Evolutionary conservation across 2,888 invertebrate species (phyloP).

Genomic region (Tinea pellionella): DNA sequence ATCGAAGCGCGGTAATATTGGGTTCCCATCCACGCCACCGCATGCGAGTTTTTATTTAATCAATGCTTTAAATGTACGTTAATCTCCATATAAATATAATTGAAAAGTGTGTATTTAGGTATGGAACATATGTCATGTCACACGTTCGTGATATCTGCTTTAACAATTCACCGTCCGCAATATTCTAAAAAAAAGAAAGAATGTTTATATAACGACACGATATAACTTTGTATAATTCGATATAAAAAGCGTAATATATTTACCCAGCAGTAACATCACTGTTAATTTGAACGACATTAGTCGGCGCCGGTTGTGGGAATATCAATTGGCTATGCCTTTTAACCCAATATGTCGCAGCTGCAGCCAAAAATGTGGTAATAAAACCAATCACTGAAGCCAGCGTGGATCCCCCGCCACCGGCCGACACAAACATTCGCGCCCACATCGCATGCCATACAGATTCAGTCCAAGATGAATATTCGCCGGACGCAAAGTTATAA

Average conservation of each 20-base stretch:
- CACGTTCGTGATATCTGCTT: constrained; percentile 14
- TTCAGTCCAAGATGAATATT: constrained; percentile 91
- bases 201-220: too few species aligned
- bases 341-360: constrained; percentile 44
- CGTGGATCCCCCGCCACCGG: constrained; percentile 64
- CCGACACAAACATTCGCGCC: constrained; percentile 82
- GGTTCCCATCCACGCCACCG: too few species aligned
- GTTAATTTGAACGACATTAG: constrained; percentile 20
- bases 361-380: constrained; percentile 30
- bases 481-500: constrained; percentile 80
- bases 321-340: constrained; percentile 28
- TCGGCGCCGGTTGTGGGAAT: constrained; percentile 26
- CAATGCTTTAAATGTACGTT: too few species aligned
- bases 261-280: constrained; percentile 37
- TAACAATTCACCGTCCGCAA: constrained; percentile 53
- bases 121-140: not conserved
- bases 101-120: too few species aligned
- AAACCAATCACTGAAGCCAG: constrained; percentile 34
- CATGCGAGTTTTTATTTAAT: too few species aligned
- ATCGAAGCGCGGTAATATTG: too few species aligned
- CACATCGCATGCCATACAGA: constrained; percentile 83
- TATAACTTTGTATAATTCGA: too few species aligned
- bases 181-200: constrained; percentile 39
- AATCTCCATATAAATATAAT: too few species aligned
- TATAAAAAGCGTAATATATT: constrained; percentile 13